Evolutionary conservation across 2,113 vertebrate species (phyloP).

Genomic region (Monopterus albus): DNA sequence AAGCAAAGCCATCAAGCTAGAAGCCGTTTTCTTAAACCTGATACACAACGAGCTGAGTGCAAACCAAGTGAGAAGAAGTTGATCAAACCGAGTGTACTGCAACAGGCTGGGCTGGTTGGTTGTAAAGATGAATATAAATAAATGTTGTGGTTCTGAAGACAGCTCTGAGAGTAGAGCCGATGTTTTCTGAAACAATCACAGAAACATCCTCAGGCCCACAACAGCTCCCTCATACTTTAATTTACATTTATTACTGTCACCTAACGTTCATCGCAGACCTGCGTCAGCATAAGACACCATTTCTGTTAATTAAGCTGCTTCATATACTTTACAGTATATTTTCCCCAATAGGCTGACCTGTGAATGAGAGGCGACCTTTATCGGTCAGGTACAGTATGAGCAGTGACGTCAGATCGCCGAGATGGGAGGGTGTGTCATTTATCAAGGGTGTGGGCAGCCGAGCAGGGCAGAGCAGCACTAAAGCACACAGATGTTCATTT

Average conservation of each 20-base stretch:
- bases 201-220: neutral
- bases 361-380: neutral
- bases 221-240: neutral
- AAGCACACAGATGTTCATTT: constrained; percentile 48
- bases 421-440: neutral
- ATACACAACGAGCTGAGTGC: neutral
- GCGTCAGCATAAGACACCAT: neutral
- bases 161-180: too few relatives aligned
- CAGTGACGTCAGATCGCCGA: neutral
- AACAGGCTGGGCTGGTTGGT: neutral
- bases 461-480: constrained; percentile 6
- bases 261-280: neutral
- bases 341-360: neutral
- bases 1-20: neutral
- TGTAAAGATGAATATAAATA: neutral
- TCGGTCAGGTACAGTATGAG: neutral
- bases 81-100: neutral
- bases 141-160: too few relatives aligned
- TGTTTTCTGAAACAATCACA: too few relatives aligned
- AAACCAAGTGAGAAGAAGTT: neutral
- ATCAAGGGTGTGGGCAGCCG: constrained; percentile 22
- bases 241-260: neutral
- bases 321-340: neutral
- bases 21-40: neutral
- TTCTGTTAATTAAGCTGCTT: neutral